These are phyloP conservation scores for Leguminivora glycinivorella DNA, from an alignment of 1,140 invertebrate species.

Conservation along the genomic window DNA sequence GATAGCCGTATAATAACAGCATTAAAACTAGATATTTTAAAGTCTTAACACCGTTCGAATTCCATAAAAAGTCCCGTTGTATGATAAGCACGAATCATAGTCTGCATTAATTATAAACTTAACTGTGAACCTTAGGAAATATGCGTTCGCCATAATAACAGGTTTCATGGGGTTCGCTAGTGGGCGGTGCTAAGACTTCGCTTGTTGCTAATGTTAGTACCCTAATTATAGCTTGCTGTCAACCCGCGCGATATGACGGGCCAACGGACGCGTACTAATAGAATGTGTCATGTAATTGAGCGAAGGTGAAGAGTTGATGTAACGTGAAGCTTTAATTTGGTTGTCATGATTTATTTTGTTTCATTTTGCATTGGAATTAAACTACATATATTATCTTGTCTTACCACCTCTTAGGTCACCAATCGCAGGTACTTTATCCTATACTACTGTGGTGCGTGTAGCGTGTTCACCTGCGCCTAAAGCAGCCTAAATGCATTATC, in stretches of 20 bases:
- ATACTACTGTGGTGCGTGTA: neutral
- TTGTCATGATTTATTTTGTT: no score
- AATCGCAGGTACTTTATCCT: no score
- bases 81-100: neutral
- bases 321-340: neutral
- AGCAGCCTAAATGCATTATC: constrained; percentile 1
- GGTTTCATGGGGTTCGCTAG: constrained; percentile 5
- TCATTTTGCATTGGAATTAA: no score
- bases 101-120: neutral
- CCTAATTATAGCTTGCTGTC: constrained; percentile 21
- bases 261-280: neutral
- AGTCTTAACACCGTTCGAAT: no score
- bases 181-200: constrained; percentile 8
- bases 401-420: no score
- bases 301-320: constrained; percentile 2
- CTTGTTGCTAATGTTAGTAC: constrained; percentile 13
- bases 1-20: no score
- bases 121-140: constrained; percentile 4
- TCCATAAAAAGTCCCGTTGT: neutral
- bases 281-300: constrained; percentile 3
- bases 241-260: constrained; percentile 3
- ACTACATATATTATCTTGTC: no score
- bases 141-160: constrained; percentile 8
- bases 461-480: neutral
- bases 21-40: no score